These are phyloP conservation scores for Centropyge bicolor DNA, from an alignment of 2,797 vertebrate genomes.

Conservation along the genomic window DNA sequence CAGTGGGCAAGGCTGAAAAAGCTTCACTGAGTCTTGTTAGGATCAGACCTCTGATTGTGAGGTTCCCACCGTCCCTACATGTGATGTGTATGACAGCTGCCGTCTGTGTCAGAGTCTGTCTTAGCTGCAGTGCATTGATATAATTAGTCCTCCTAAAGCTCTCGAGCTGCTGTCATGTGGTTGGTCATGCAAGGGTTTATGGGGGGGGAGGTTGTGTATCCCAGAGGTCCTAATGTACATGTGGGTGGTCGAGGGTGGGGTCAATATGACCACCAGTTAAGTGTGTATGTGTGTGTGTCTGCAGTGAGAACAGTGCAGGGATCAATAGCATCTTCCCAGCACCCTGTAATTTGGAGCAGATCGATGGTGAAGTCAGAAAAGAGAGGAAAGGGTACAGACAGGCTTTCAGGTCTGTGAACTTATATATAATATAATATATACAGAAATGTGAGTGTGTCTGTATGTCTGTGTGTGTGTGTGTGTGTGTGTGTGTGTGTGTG, in stretches of 20 bases:
- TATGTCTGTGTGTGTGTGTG: not conserved
- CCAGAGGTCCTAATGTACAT: slow-evolving; percentile 65
- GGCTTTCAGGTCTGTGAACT: slow-evolving; percentile 43
- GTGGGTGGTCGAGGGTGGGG: slow-evolving; percentile 18
- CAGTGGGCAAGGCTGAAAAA: not conserved
- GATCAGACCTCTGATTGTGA: not conserved
- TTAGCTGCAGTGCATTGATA: not conserved
- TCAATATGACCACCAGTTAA: slow-evolving; percentile 70
- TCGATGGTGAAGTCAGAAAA: slow-evolving; percentile 76
- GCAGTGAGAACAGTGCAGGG: slow-evolving; percentile 58
- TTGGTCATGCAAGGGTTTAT: slow-evolving; percentile 38
- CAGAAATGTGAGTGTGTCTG: not conserved
- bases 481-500: too few relatives aligned
- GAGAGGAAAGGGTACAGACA: slow-evolving; percentile 53
- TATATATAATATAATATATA: slow-evolving; percentile 13
- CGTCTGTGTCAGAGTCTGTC: slow-evolving; percentile 11
- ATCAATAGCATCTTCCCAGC: slow-evolving; percentile 84
- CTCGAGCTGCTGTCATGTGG: slow-evolving; percentile 23
- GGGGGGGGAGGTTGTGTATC: slow-evolving; percentile 50
- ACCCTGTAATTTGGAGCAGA: slow-evolving; percentile 83
- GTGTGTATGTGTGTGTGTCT: slow-evolving; percentile 44
- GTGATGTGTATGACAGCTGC: slow-evolving; percentile 2
- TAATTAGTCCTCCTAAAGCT: slow-evolving; percentile 3
- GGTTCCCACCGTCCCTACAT: slow-evolving; percentile 1
- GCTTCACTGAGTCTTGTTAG: not conserved